Evolutionary conservation across 1,140 invertebrate genomes (phyloP), one percentile per base, ranked within the genome.

Genomic region (Thrips palmi): DNA sequence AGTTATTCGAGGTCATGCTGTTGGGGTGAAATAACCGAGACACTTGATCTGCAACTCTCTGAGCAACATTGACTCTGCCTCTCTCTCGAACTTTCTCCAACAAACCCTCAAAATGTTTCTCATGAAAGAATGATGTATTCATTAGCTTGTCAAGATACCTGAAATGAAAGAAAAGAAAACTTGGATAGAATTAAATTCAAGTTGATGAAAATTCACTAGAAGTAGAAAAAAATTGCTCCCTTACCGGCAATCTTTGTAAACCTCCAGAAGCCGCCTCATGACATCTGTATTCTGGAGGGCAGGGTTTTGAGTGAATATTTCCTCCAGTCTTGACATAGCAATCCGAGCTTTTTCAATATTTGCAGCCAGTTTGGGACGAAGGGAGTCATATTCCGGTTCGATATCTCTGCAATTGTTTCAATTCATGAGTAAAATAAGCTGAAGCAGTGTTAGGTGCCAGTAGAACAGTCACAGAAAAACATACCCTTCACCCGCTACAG

Each of bases 51-150:
- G 64, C 65, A 48, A 72, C 67, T 38, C 63, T 60, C 45, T 69
- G 65, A 3, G 59, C 59, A 0, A 59, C 58, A 40, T 60, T 65
- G 4, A 58, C 58, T 32, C 65, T 54, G 0, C 64, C 63, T 27
- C 59, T 51, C 46, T 64, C 64, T 33, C 64, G 49, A 2, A 71
- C 64, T 33, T 66, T 58, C 43, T 72, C 69, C 19, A 74, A 51
- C n/a, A 74, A 51, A 18, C 66, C 69, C 49, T 71, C 69, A 48
- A 81, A 77, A 51, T 80, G 71, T 44, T 72, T 69, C 47, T 81
- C 79, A 45, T 83, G 75, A 52, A 89, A 89, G 58, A 84, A 86
- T 1, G 74, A 71, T 0, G 84, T 85, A 25, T 76, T 78, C 64
- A 89, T 77, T 3, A 85, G 55, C 45, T 77, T 74, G 54, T 88